phyloP scores from a whole-genome alignment of 2,888 invertebrate species.

The Calephelis perditalis region DNA sequence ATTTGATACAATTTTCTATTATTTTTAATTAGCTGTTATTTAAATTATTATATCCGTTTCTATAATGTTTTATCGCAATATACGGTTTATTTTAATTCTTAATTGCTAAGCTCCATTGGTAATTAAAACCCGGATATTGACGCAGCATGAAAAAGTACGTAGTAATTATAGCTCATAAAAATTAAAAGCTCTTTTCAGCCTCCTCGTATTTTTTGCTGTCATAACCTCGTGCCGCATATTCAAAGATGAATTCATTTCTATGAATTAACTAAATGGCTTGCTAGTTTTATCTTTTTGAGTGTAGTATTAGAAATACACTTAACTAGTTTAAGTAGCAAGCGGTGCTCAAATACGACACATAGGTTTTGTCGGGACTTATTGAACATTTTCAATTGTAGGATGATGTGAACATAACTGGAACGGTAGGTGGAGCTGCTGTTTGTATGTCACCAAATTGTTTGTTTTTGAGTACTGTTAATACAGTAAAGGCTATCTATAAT shows the following conservation, averaged over 20 bases:
- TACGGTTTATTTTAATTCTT: neutral
- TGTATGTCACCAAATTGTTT: too few species aligned
- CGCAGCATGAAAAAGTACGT: neutral
- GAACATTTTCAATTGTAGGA: too few species aligned
- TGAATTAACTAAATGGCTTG: neutral
- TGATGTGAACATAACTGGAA: too few species aligned
- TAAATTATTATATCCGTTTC: neutral
- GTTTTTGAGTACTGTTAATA: too few species aligned
- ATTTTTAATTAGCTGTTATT: conserved; percentile 9
- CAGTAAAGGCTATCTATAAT: too few species aligned
- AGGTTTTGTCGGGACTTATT: too few species aligned
- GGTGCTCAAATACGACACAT: too few species aligned
- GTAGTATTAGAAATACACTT: too few species aligned
- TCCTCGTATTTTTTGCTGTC: neutral
- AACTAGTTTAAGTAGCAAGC: too few species aligned
- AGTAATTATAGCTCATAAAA: neutral
- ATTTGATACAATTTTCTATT: conserved; percentile 1
- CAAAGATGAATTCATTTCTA: neutral
- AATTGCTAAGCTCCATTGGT: conserved; percentile 2
- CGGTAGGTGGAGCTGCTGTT: too few species aligned
- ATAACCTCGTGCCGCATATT: neutral
- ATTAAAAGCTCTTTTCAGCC: neutral
- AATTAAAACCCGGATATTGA: conserved; percentile 1
- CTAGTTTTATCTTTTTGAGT: too few species aligned
- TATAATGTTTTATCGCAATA: neutral